A percentile compares a stretch with the other conserved stretches of the same genome.
Conservation (phyloP, 2,113 vertebrate species). For the Onychorhynchus coronatus region DNA sequence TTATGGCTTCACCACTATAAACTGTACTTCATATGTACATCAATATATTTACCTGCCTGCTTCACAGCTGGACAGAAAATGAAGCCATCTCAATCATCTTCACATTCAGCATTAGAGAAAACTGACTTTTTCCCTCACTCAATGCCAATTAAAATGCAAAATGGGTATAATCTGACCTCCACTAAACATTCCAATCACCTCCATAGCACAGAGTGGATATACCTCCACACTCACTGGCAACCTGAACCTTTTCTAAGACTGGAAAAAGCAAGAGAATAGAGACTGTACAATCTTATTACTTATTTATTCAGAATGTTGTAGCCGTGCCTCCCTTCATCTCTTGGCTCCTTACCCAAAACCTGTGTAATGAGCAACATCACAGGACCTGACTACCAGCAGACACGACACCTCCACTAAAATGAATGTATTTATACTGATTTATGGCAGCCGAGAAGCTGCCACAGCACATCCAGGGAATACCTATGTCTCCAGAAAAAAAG, state of each 20-base stretch:
- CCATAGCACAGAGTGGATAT: neutral
- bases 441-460: neutral
- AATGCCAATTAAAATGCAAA: neutral
- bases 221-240: neutral
- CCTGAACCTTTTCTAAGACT: neutral
- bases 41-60: constrained; percentile 4
- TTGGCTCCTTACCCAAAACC: constrained; percentile 7
- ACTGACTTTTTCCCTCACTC: neutral
- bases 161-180: neutral
- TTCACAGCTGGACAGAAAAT: constrained; percentile 36
- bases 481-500: neutral
- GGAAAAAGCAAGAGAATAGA: neutral
- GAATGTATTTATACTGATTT: neutral
- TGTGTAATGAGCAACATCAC: neutral
- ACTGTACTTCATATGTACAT: neutral
- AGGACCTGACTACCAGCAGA: neutral
- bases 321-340: neutral
- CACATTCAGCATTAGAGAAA: neutral
- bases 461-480: neutral
- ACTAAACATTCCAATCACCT: neutral
- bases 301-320: constrained; percentile 28
- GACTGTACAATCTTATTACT: neutral
- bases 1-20: neutral
- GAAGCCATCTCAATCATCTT: constrained; percentile 20
- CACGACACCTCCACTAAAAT: neutral